These are phyloP conservation scores for Paratilapia polleni DNA, from an alignment of 2,113 vertebrate species.

Conservation along the genomic window DNA sequence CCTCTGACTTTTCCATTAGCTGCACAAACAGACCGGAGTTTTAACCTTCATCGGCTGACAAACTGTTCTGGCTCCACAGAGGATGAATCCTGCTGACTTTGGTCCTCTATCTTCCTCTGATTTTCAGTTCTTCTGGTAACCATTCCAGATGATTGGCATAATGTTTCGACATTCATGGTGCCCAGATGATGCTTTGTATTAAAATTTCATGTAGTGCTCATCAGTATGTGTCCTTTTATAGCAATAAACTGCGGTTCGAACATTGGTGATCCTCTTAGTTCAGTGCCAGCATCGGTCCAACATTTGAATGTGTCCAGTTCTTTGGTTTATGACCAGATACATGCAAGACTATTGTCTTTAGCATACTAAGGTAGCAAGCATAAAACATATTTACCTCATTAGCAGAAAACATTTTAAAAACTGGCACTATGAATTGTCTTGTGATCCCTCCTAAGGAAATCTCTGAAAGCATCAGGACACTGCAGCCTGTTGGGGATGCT, in stretches of 20 bases:
- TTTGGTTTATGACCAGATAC: neutral
- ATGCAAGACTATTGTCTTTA: neutral
- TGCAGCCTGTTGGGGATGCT: neutral
- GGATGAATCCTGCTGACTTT: neutral
- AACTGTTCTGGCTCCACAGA: neutral
- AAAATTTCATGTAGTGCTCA: too few relatives aligned
- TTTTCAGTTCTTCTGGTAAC: neutral
- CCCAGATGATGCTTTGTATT: too few relatives aligned
- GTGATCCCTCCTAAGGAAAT: neutral
- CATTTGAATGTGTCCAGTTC: neutral
- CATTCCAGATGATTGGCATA: too few relatives aligned
- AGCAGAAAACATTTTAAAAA: neutral
- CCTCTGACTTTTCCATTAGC: neutral
- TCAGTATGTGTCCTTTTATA: neutral
- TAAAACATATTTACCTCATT: neutral
- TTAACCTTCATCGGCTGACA: neutral
- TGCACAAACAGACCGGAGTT: neutral
- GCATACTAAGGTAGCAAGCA: fast-evolving
- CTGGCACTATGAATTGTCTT: neutral
- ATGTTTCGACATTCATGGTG: too few relatives aligned
- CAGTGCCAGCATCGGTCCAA: neutral
- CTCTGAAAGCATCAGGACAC: neutral
- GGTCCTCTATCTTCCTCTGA: neutral
- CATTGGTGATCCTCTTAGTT: too few relatives aligned
- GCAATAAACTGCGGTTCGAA: neutral